These are phyloP conservation scores for Tetranychus truncatus DNA, from an alignment of 2,888 invertebrate genomes.

Conservation along the genomic window DNA sequence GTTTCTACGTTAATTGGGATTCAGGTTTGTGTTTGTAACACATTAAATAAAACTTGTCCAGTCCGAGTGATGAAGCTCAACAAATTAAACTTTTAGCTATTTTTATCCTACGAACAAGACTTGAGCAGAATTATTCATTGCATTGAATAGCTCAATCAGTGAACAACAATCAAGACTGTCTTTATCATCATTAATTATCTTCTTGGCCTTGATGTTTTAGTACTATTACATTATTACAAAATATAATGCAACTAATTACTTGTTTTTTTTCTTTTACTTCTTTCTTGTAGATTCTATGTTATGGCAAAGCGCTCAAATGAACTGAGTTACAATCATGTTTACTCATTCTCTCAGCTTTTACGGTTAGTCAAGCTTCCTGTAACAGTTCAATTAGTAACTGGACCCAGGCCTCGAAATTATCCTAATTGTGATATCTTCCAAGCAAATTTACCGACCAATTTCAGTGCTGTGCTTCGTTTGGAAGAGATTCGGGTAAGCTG, in stretches of 20 bases:
- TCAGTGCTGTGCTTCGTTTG: conserved; percentile 6
- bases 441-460: conserved; percentile 1
- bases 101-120: too few relatives aligned
- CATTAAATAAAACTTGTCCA: too few relatives aligned
- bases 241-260: neutral
- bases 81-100: too few relatives aligned
- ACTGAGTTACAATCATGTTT: conserved; percentile 14
- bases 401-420: conserved; percentile 7
- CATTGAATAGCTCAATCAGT: too few relatives aligned
- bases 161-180: too few relatives aligned
- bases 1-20: too few relatives aligned
- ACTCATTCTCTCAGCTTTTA: neutral
- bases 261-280: neutral
- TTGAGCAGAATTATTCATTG: too few relatives aligned
- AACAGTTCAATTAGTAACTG: conserved; percentile 13
- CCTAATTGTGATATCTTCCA: neutral
- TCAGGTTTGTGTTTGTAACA: too few relatives aligned
- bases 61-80: too few relatives aligned
- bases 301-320: conserved; percentile 6
- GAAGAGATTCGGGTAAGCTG: conserved; percentile 7
- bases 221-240: neutral
- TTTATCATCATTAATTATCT: too few relatives aligned
- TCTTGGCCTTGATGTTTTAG: too few relatives aligned
- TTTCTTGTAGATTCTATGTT: conserved; percentile 9
- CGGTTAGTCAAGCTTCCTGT: conserved; percentile 11